Evolutionary conservation across 2,113 vertebrate genomes (phyloP).

Genomic region (Siniperca chuatsi): DNA sequence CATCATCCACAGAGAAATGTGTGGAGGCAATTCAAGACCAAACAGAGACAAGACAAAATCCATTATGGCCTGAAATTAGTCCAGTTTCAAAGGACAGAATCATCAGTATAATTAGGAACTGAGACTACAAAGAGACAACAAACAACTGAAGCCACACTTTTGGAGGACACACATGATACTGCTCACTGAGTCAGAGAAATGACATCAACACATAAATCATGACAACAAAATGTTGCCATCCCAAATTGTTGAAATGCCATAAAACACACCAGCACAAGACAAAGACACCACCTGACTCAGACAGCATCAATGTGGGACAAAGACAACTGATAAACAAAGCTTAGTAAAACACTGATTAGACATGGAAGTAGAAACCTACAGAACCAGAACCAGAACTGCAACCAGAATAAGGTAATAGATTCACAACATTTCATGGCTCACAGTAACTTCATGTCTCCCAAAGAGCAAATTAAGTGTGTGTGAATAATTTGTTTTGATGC

Average conservation of each 20-base stretch:
- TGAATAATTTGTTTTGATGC: background rate
- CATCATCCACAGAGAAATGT: conserved; percentile 30
- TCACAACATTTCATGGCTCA: background rate
- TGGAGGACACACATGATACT: background rate
- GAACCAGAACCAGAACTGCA: background rate
- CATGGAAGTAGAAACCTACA: too few relatives aligned
- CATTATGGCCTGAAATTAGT: conserved; percentile 43
- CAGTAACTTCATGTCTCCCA: background rate
- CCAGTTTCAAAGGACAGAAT: conserved; percentile 27
- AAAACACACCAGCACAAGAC: conserved; percentile 23
- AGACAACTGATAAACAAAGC: too few relatives aligned
- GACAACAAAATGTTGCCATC: conserved; percentile 14
- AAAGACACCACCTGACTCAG: conserved; percentile 30
- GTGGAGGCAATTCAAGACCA: conserved; percentile 10
- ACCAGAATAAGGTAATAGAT: background rate
- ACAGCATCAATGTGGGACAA: conserved; percentile 29
- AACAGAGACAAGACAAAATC: conserved; percentile 11
- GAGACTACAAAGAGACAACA: conserved; percentile 22
- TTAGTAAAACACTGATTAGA: too few relatives aligned
- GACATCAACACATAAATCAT: conserved; percentile 4
- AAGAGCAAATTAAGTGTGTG: background rate
- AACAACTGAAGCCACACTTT: conserved; percentile 3
- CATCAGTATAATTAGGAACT: conserved; percentile 27
- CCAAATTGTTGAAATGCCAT: conserved; percentile 43
- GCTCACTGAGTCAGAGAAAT: background rate